A percentile compares a stretch with the other conserved stretches of the same genome.
Evolutionary conservation across 2,113 vertebrate species (phyloP).

Genomic region (Corythornis madagascariensis): DNA sequence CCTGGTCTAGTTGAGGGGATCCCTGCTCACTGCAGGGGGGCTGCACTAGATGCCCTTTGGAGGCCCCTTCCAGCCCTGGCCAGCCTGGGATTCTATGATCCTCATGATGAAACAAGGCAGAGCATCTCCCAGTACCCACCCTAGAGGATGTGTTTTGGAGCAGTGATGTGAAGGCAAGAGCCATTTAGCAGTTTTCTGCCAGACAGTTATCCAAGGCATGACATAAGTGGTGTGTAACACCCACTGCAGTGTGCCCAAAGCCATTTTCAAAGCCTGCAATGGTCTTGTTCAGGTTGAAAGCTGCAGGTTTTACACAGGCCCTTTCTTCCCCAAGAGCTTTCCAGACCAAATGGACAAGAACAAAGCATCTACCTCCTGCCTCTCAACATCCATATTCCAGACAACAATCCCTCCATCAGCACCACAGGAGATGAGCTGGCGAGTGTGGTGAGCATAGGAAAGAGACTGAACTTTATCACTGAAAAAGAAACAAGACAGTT

Average conservation of each 20-base stretch:
- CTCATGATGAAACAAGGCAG: not conserved
- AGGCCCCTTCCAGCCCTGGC: no score
- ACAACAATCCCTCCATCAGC: slow-evolving; percentile 93
- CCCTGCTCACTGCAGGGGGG: no score
- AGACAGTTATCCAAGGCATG: not conserved
- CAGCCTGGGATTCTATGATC: no score
- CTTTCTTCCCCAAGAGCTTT: not conserved
- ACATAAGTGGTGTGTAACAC: slow-evolving; percentile 1
- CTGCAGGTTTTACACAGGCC: not conserved
- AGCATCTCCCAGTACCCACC: not conserved
- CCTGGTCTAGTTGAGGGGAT: no score
- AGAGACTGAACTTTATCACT: slow-evolving; percentile 96
- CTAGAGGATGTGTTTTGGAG: not conserved
- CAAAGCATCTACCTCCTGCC: slow-evolving; percentile 88
- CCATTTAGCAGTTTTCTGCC: slow-evolving; percentile 25
- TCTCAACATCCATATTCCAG: slow-evolving; percentile 98
- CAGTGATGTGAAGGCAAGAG: not conserved
- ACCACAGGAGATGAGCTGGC: slow-evolving; percentile 96
- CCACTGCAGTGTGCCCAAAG: slow-evolving; percentile 3
- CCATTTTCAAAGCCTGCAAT: not conserved
- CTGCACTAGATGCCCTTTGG: no score
- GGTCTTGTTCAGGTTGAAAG: not conserved
- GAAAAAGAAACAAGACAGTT: slow-evolving; percentile 29
- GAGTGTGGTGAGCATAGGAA: slow-evolving; percentile 92
- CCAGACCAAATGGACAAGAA: not conserved